Conservation (phyloP, 2,797 vertebrate species). For the Spinus pinus region DNA sequence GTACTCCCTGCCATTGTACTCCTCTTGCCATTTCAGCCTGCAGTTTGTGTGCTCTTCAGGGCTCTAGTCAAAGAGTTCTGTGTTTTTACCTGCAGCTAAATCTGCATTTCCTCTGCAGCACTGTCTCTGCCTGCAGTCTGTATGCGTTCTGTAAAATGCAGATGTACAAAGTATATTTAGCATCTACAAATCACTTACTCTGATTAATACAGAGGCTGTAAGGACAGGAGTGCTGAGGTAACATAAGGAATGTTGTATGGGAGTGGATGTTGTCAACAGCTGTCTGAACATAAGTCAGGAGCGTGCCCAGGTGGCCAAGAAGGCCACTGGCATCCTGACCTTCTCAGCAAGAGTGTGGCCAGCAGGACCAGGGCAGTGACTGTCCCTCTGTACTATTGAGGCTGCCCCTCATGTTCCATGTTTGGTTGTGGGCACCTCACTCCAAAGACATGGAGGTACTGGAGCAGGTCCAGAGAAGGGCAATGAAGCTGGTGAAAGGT, state of each 20-base stretch:
- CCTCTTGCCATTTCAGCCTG: not conserved
- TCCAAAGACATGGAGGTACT: not conserved
- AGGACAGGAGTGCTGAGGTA: not conserved
- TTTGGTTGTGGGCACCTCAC: not conserved
- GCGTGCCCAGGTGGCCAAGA: not conserved
- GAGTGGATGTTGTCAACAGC: not conserved
- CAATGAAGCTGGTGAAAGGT: not conserved
- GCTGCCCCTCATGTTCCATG: accelerated
- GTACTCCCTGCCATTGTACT: not conserved
- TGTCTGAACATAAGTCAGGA: accelerated
- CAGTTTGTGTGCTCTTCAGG: not conserved
- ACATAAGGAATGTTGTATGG: not conserved
- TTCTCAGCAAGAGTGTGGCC: not conserved
- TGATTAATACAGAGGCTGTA: not conserved
- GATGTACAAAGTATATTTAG: not conserved
- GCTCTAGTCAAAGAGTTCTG: not conserved
- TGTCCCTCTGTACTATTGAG: accelerated
- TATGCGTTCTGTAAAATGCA: not conserved
- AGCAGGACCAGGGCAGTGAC: not conserved
- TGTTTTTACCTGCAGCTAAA: not conserved
- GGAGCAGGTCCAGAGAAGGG: accelerated
- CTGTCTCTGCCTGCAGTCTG: not conserved
- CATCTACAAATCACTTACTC: not conserved
- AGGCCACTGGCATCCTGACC: not conserved
- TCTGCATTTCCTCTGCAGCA: not conserved